Conservation (phyloP, 2,797 vertebrate genomes). For the Sebastes variabilis region DNA sequence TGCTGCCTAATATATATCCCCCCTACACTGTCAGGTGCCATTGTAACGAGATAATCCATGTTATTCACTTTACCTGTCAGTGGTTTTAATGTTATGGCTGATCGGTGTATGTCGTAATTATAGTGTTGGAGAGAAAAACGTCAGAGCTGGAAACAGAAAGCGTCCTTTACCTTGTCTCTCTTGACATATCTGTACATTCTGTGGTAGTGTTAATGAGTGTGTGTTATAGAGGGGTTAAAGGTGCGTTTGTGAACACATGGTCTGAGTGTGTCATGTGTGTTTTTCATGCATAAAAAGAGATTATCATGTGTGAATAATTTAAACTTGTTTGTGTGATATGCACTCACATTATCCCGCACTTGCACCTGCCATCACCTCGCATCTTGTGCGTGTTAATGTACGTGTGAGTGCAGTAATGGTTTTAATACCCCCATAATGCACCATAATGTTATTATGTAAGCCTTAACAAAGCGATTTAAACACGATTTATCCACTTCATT, state of each 20-base stretch:
- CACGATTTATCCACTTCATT: not conserved
- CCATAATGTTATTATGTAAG: not conserved
- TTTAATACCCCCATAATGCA: not conserved
- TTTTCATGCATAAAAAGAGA: not conserved
- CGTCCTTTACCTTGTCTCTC: not conserved
- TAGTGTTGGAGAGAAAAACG: not conserved
- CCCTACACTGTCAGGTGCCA: no score
- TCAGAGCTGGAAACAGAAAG: not conserved
- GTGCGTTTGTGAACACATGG: not conserved
- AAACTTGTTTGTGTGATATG: not conserved
- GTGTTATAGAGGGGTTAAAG: not conserved
- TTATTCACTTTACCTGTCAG: no score
- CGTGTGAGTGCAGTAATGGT: not conserved
- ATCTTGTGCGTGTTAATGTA: not conserved
- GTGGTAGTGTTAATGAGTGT: not conserved
- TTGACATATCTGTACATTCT: not conserved
- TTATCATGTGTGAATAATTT: not conserved
- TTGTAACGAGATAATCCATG: no score
- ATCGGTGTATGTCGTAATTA: not conserved
- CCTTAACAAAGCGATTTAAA: constrained; percentile 1
- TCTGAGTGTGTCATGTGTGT: not conserved
- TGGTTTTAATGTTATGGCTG: no score
- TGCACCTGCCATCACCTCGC: not conserved
- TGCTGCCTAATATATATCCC: no score
- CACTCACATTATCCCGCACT: not conserved